phyloP scores from a whole-genome alignment of 2,888 invertebrate species.

The Galeruca laticollis region DNA sequence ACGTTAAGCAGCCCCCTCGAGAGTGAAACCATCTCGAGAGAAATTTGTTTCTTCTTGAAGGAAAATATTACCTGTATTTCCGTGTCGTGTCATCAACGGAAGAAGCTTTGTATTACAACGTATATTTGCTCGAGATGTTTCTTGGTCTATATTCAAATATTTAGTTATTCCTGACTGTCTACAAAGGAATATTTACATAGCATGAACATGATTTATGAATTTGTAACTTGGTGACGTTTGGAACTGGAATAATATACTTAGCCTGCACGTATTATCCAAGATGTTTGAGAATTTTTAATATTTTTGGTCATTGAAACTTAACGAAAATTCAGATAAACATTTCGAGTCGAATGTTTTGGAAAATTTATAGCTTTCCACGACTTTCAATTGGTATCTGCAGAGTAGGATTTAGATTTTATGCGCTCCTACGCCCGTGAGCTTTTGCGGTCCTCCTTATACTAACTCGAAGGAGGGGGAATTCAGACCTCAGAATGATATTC shows the following conservation, averaged over 20 bases:
- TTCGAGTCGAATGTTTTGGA: no score
- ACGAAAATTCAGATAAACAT: no score
- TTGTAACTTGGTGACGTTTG: background rate
- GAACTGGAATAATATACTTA: background rate
- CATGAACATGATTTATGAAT: background rate
- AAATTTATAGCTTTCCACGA: no score
- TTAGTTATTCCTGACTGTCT: background rate
- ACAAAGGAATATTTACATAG: background rate
- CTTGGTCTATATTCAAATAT: background rate
- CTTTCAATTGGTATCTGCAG: no score
- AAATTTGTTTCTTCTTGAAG: constrained; percentile 26
- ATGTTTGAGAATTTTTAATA: no score
- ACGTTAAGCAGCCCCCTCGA: constrained; percentile 32
- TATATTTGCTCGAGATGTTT: background rate
- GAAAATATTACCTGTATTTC: constrained; percentile 27
- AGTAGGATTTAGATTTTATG: no score
- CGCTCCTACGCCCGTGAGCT: no score
- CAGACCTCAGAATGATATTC: no score
- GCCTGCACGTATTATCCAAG: no score
- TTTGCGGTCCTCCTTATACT: no score
- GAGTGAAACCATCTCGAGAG: constrained; percentile 23
- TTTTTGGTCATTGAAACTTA: no score
- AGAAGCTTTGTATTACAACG: constrained; percentile 14
- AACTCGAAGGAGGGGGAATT: no score
- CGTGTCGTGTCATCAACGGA: constrained; percentile 14